These are phyloP conservation scores for Lasius fuliginosus DNA, from an alignment of 2,888 invertebrate species.

Conservation along the genomic window DNA sequence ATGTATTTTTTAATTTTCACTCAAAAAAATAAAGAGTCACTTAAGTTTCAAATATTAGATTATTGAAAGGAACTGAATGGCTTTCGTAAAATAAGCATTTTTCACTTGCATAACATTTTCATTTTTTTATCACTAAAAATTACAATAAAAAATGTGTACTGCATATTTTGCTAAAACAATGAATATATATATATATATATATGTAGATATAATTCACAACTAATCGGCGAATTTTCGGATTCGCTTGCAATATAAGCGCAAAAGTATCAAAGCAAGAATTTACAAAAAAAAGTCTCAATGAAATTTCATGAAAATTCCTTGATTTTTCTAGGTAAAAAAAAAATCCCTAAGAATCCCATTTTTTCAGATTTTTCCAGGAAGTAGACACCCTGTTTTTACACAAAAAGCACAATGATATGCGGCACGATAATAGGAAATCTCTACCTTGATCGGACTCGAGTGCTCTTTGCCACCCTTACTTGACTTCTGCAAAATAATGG, in stretches of 20 bases:
- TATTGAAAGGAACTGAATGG: not conserved
- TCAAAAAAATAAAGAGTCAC: no score
- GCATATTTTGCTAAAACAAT: no score
- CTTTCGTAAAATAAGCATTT: not conserved
- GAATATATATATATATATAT: no score
- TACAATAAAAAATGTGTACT: no score
- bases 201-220: no score
- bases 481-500: slow-evolving; percentile 91
- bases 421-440: slow-evolving; percentile 78
- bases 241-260: not conserved
- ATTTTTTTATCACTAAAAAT: not conserved
- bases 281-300: no score
- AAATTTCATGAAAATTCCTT: no score
- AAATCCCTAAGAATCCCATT: not conserved
- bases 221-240: no score
- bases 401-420: slow-evolving; percentile 74
- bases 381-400: slow-evolving; percentile 37
- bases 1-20: no score
- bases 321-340: no score
- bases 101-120: not conserved
- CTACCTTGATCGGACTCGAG: slow-evolving; percentile 91
- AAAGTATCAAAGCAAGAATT: not conserved
- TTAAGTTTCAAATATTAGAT: not conserved
- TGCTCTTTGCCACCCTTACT: slow-evolving; percentile 92
- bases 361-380: not conserved